These are phyloP conservation scores for Pitta sordida DNA, from an alignment of 2,113 vertebrate species.

Conservation along the genomic window DNA sequence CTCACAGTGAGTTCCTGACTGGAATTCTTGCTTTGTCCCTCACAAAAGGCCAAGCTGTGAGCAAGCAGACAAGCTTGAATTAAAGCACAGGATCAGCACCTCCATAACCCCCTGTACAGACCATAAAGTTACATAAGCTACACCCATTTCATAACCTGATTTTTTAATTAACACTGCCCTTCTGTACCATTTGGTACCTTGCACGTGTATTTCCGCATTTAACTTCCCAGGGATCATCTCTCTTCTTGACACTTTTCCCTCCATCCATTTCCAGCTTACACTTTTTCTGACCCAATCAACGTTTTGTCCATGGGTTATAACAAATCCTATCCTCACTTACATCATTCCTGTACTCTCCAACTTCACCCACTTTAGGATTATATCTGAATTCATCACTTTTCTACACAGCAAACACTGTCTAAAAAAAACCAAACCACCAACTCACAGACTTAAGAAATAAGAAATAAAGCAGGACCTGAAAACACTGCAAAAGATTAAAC, in stretches of 20 bases:
- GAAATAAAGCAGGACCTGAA: background rate
- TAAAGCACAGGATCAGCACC: background rate
- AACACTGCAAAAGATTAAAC: background rate
- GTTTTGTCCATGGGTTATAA: background rate
- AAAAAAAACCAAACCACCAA: background rate
- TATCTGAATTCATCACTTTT: background rate
- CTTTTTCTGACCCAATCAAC: background rate
- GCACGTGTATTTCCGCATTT: background rate
- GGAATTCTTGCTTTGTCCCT: too few species aligned
- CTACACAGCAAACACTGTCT: background rate
- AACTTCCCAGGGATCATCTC: fast-evolving
- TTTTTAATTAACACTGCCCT: background rate
- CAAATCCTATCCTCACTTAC: background rate
- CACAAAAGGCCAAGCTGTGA: background rate
- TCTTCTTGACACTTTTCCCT: background rate
- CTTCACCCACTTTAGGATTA: background rate
- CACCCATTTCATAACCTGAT: background rate
- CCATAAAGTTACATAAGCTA: background rate
- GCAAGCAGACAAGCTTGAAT: background rate
- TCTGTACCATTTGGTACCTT: background rate
- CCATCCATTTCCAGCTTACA: background rate
- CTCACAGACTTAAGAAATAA: background rate
- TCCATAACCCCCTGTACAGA: background rate
- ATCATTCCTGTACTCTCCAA: background rate
- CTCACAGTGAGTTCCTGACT: too few species aligned